phyloP scores from a whole-genome alignment of 2,888 invertebrate genomes.

The Polydrusus cervinus region DNA sequence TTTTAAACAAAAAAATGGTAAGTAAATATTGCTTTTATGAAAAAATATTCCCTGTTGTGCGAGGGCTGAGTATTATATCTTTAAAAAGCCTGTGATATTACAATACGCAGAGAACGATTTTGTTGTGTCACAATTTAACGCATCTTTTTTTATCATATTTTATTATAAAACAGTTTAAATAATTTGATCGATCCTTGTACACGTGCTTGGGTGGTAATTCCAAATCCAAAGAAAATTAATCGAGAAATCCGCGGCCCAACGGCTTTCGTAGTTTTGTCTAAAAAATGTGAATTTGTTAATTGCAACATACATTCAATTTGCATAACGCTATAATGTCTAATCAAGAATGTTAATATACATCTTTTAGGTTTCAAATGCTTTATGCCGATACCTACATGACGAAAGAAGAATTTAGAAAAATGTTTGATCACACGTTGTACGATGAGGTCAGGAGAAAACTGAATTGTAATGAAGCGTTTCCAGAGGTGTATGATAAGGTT shows the following conservation, averaged over 20 bases:
- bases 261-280: constrained; percentile 29
- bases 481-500: constrained; percentile 86
- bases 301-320: constrained; percentile 44
- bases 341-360: constrained; percentile 1
- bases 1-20: no score
- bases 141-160: no score
- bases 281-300: constrained; percentile 36
- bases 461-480: constrained; percentile 82
- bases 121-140: no score
- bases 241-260: constrained; percentile 31
- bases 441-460: constrained; percentile 77
- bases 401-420: constrained; percentile 81
- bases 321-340: constrained; percentile 32
- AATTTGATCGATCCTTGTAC: not conserved
- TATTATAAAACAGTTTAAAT: no score
- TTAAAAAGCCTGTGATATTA: no score
- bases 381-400: constrained; percentile 88
- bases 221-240: constrained; percentile 40
- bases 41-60: no score
- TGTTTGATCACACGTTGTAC: constrained; percentile 88
- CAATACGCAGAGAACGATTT: no score
- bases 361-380: constrained; percentile 84
- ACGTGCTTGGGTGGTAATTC: constrained; percentile 44
- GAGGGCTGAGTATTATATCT: no score
- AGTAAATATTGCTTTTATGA: no score